Conservation (phyloP, 2,888 invertebrate genomes). For the Acrobasis consociella region DNA sequence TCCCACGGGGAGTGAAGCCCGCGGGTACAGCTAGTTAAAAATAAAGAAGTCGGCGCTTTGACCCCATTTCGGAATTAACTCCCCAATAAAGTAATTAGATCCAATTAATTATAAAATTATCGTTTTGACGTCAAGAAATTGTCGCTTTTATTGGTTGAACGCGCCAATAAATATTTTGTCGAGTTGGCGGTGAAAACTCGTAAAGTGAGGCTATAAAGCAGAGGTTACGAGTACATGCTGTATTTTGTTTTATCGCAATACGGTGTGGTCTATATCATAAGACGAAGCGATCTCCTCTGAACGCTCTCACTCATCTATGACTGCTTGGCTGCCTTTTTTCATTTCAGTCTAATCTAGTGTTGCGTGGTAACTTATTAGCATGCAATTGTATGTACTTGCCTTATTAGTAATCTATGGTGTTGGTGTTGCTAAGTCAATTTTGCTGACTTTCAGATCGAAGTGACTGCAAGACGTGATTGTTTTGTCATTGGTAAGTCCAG, state of each 20-base stretch:
- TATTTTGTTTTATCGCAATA: constrained; percentile 42
- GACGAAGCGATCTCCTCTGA: not conserved
- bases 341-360: too few relatives aligned
- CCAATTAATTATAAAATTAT: constrained; percentile 9
- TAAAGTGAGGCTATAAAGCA: constrained; percentile 43
- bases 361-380: too few relatives aligned
- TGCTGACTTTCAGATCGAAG: too few relatives aligned
- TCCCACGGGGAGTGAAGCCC: too few relatives aligned
- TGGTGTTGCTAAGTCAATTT: too few relatives aligned
- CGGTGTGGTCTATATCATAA: constrained; percentile 12
- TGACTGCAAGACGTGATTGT: too few relatives aligned
- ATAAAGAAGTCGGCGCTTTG: not conserved
- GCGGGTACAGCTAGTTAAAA: too few relatives aligned
- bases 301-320: not conserved
- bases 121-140: constrained; percentile 28
- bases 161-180: constrained; percentile 49
- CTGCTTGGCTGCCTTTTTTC: too few relatives aligned
- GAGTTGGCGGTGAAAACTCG: constrained; percentile 36
- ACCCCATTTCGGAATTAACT: not conserved
- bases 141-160: constrained; percentile 31
- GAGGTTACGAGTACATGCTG: constrained; percentile 36
- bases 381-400: too few relatives aligned
- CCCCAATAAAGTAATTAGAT: not conserved
- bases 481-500: too few relatives aligned
- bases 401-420: too few relatives aligned